Conservation (phyloP, 2,888 invertebrate genomes). For the Cabera pusaria region DNA sequence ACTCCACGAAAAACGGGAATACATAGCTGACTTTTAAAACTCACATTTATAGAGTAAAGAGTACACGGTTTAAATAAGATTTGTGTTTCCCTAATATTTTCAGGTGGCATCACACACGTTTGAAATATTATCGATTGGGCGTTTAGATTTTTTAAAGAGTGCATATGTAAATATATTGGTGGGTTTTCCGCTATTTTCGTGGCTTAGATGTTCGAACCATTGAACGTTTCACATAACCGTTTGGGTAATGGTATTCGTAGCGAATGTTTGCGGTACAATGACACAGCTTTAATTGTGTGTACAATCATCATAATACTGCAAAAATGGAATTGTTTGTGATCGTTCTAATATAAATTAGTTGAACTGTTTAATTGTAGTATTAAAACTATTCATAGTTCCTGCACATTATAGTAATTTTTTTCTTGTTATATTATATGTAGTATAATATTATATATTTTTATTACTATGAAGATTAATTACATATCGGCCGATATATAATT, state of each 20-base stretch:
- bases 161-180: too few relatives aligned
- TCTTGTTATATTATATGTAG: too few relatives aligned
- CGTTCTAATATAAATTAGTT: too few relatives aligned
- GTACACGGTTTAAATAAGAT: slow-evolving; percentile 21
- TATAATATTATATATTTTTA: too few relatives aligned
- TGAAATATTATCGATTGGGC: too few relatives aligned
- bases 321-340: slow-evolving; percentile 8
- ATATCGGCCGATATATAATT: too few relatives aligned
- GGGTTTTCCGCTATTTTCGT: slow-evolving; percentile 20
- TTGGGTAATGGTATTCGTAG: slow-evolving; percentile 54
- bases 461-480: too few relatives aligned
- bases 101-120: slow-evolving; percentile 2
- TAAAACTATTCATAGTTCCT: too few relatives aligned
- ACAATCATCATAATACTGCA: slow-evolving; percentile 11
- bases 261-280: slow-evolving; percentile 35
- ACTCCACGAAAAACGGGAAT: slow-evolving; percentile 28
- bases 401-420: too few relatives aligned
- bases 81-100: slow-evolving; percentile 10
- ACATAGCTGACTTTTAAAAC: slow-evolving; percentile 30
- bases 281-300: slow-evolving; percentile 33
- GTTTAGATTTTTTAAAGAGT: too few relatives aligned
- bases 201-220: slow-evolving; percentile 42
- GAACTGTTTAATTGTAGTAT: too few relatives aligned
- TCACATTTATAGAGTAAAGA: too few relatives aligned
- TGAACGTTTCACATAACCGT: slow-evolving; percentile 58